phyloP scores from a whole-genome alignment of 1,140 invertebrate species.

The Chrysoperla carnea region DNA sequence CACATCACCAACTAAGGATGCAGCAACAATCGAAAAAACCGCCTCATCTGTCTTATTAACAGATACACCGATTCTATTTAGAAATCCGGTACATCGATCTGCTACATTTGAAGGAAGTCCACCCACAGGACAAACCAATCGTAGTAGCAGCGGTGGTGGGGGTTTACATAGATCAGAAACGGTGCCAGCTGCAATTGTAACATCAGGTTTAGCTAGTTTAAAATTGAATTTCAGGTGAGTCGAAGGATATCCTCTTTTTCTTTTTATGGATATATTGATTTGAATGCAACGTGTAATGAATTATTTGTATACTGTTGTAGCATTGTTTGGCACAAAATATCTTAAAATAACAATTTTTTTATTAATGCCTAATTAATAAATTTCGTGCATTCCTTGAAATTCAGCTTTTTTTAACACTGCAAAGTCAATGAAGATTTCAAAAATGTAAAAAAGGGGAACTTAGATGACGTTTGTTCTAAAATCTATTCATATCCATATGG shows the following conservation, averaged over 20 bases:
- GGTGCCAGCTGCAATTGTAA: conserved; percentile 53
- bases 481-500: too few species aligned
- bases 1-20: conserved; percentile 13
- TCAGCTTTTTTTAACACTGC: too few species aligned
- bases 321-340: too few species aligned
- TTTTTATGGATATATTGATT: too few species aligned
- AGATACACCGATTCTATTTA: conserved; percentile 16
- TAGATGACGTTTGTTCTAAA: too few species aligned
- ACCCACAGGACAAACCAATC: conserved; percentile 13
- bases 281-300: neutral
- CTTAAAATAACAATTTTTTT: too few species aligned
- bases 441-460: too few species aligned
- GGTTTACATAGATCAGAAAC: conserved; percentile 61
- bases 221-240: conserved; percentile 72
- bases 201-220: conserved; percentile 54
- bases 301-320: neutral
- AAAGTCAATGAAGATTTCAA: too few species aligned
- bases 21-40: conserved; percentile 3
- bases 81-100: conserved; percentile 18
- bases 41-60: conserved; percentile 4
- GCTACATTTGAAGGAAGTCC: conserved; percentile 40
- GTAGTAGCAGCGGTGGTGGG: conserved; percentile 16
- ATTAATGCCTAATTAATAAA: too few species aligned
- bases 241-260: neutral
- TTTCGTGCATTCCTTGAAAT: too few species aligned